Evolutionary conservation across 2,113 vertebrate species (phyloP).

Genomic region (Sturnus vulgaris): DNA sequence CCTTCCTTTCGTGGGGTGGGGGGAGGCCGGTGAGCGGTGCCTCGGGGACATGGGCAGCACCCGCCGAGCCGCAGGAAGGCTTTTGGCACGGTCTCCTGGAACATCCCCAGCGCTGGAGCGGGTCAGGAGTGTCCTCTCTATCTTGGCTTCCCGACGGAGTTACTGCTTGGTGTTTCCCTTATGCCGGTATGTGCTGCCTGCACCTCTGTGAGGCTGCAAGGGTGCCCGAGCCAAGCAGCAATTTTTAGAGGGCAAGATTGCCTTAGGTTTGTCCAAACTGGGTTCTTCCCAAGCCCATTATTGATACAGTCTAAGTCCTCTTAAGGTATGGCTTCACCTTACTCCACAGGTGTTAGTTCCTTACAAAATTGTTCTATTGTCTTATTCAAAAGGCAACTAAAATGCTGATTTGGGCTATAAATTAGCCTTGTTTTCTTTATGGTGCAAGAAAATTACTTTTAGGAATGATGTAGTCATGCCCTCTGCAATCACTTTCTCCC

Average conservation of each 20-base stretch:
- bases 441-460: not conserved
- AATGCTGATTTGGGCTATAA: fast-evolving
- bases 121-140: fast-evolving
- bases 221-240: fast-evolving
- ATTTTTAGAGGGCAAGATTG: fast-evolving
- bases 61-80: not conserved
- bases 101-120: not conserved
- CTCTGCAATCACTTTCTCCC: fast-evolving
- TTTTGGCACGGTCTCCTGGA: not conserved
- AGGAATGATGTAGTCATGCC: fast-evolving
- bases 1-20: fast-evolving
- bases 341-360: fast-evolving
- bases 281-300: no score
- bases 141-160: fast-evolving
- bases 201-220: not conserved
- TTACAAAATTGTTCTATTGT: fast-evolving
- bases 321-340: no score
- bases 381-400: not conserved
- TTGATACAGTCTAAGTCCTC: fast-evolving
- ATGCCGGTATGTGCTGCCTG: not conserved
- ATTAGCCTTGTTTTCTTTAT: not conserved
- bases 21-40: fast-evolving
- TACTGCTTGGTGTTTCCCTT: fast-evolving
- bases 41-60: fast-evolving
- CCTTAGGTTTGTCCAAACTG: fast-evolving